phyloP scores from a whole-genome alignment of 2,888 invertebrate species.

The Ellobium chinense region DNA sequence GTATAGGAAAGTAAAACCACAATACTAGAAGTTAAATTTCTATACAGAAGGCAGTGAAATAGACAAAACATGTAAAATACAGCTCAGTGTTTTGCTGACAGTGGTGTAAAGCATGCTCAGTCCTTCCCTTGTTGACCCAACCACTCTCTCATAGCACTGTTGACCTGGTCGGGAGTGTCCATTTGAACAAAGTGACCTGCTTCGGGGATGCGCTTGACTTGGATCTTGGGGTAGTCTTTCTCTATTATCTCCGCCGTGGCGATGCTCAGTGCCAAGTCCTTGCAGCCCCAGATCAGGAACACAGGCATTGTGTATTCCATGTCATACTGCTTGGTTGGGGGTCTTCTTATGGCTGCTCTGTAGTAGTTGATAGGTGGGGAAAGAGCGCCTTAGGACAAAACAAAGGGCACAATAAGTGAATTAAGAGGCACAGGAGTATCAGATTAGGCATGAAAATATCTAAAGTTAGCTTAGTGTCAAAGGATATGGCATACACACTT shows the following conservation, averaged over 20 bases:
- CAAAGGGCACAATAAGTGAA: too few relatives aligned
- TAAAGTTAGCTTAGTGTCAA: too few relatives aligned
- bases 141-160: slow-evolving; percentile 84
- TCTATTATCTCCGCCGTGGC: slow-evolving; percentile 48
- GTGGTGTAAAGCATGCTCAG: too few relatives aligned
- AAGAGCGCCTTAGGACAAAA: slow-evolving; percentile 21
- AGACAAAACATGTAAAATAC: too few relatives aligned
- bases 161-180: slow-evolving; percentile 85
- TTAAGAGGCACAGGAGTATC: too few relatives aligned
- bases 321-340: background rate
- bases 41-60: too few relatives aligned
- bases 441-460: too few relatives aligned
- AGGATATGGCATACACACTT: too few relatives aligned
- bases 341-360: slow-evolving; percentile 37
- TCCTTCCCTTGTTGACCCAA: slow-evolving; percentile 34
- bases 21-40: too few relatives aligned
- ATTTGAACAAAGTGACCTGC: slow-evolving; percentile 89
- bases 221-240: slow-evolving; percentile 75
- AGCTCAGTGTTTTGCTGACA: too few relatives aligned
- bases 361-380: slow-evolving; percentile 51
- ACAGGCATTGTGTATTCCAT: slow-evolving; percentile 52
- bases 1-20: too few relatives aligned
- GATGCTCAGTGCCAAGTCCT: slow-evolving; percentile 58
- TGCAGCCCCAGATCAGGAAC: slow-evolving; percentile 63
- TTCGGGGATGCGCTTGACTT: slow-evolving; percentile 84